Evolutionary conservation across 2,113 vertebrate genomes (phyloP).

Genomic region (Vireo altiloquus): DNA sequence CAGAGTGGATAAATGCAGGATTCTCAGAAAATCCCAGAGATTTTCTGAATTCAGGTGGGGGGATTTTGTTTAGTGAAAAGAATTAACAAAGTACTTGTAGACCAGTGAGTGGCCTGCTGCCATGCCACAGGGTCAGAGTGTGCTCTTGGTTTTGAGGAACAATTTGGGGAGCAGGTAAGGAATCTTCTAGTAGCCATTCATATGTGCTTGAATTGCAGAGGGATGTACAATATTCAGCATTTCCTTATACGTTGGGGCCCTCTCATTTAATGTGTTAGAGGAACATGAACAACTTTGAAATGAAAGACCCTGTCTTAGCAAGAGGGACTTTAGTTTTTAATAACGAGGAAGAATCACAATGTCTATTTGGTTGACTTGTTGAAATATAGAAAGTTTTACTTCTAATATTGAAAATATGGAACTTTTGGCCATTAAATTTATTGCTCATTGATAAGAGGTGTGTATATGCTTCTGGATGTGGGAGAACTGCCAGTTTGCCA

Average conservation of each 20-base stretch:
- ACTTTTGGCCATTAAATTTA: neutral
- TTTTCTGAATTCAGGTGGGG: neutral
- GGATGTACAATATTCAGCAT: neutral
- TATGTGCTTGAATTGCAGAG: neutral
- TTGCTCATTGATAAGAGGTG: neutral
- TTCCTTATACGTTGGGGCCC: neutral
- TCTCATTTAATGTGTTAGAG: neutral
- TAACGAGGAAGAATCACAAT: fast-evolving
- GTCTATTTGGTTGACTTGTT: neutral
- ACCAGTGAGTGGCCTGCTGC: neutral
- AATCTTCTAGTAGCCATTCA: neutral
- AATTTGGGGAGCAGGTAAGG: neutral
- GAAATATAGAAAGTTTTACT: neutral
- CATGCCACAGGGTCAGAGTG: fast-evolving
- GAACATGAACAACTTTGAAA: neutral
- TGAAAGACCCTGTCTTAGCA: neutral
- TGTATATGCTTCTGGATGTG: neutral
- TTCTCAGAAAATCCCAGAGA: neutral
- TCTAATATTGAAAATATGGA: neutral
- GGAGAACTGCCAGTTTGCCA: neutral
- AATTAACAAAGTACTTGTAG: neutral
- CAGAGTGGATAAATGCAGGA: neutral
- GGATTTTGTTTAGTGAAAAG: neutral
- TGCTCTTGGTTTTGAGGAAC: neutral
- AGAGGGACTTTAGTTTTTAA: neutral